Evolutionary conservation across 2,888 invertebrate genomes (phyloP).

Genomic region (Oscheius sp.): DNA sequence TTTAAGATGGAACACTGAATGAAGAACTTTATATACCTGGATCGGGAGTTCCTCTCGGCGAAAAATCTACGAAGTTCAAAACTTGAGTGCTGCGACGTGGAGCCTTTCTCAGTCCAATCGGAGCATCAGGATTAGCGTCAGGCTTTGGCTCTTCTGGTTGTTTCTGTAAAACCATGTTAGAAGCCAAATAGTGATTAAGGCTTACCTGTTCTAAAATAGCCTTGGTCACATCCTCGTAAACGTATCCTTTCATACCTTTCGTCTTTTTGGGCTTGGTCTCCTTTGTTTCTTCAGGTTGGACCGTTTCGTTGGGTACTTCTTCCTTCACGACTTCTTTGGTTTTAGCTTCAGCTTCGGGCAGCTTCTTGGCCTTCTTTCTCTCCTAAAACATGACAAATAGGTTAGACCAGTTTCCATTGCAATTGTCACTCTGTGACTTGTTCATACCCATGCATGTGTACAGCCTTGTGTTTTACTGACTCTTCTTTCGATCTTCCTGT

Average conservation of each 20-base stretch:
- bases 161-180: too few species aligned
- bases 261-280: not conserved
- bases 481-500: too few species aligned
- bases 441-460: too few species aligned
- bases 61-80: constrained; percentile 17
- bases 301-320: not conserved
- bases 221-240: constrained; percentile 17
- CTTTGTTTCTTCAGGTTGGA: not conserved
- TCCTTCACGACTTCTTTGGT: not conserved
- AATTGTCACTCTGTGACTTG: too few species aligned
- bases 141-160: not conserved
- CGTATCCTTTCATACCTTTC: constrained; percentile 16
- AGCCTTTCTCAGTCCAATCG: constrained; percentile 24
- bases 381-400: too few species aligned
- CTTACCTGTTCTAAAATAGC: too few species aligned
- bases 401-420: too few species aligned
- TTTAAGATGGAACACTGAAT: too few species aligned
- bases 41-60: constrained; percentile 26
- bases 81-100: constrained; percentile 9
- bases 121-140: constrained; percentile 21
- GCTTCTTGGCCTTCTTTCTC: not conserved
- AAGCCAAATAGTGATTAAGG: too few species aligned
- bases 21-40: not conserved
- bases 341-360: not conserved
- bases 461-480: too few species aligned